Conservation (phyloP, 2,113 vertebrate species). For the Holacanthus passer region DNA sequence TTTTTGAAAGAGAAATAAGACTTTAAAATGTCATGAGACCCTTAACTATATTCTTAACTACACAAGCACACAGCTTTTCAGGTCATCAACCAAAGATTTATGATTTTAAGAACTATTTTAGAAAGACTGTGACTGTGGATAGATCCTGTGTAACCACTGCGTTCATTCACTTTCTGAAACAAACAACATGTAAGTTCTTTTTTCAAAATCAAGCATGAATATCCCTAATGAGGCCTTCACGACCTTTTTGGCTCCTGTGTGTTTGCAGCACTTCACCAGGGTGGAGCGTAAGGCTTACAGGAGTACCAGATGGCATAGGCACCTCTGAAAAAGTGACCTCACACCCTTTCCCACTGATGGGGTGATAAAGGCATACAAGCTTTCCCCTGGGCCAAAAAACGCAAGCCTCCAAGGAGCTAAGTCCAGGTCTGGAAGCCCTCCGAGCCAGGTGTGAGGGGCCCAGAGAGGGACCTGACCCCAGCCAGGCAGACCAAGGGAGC, state of each 20-base stretch:
- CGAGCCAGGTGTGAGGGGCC: constrained; percentile 78
- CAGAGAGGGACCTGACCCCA: constrained; percentile 37
- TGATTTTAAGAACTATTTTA: constrained; percentile 9
- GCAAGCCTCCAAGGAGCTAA: constrained; percentile 62
- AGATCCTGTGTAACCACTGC: neutral
- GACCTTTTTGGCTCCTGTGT: constrained; percentile 28
- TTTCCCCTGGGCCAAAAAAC: constrained; percentile 52
- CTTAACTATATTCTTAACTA: too few species aligned
- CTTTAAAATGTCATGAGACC: too few species aligned
- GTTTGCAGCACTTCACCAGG: constrained; percentile 36
- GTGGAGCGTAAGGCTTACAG: constrained; percentile 34
- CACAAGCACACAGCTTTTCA: constrained; percentile 9
- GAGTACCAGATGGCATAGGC: constrained; percentile 62
- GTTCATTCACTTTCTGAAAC: constrained; percentile 13
- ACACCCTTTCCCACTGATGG: constrained; percentile 66
- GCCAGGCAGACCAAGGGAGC: constrained; percentile 60
- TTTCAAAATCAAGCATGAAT: constrained; percentile 4
- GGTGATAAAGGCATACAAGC: constrained; percentile 75
- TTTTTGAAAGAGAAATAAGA: constrained; percentile 2
- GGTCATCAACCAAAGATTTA: constrained; percentile 16
- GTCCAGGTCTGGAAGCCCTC: constrained; percentile 63
- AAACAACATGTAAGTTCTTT: neutral
- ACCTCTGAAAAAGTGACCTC: constrained; percentile 69
- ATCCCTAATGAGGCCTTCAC: constrained; percentile 24
- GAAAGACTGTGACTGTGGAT: neutral